phyloP scores from a whole-genome alignment of 2,888 invertebrate genomes.

The Proisotoma minuta region DNA sequence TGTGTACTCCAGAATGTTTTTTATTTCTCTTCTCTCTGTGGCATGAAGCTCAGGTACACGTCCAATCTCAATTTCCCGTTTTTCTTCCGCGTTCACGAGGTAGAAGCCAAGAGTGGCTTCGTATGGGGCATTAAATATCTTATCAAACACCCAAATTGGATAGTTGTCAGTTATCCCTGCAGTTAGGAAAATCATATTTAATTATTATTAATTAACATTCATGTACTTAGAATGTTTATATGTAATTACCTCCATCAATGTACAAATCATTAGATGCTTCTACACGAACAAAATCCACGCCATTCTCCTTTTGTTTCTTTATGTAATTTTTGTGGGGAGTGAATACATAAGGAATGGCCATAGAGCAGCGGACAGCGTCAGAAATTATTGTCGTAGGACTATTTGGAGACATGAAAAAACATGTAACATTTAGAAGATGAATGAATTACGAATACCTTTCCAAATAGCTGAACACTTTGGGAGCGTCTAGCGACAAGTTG shows the following conservation, averaged over 20 bases:
- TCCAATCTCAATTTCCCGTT: not conserved
- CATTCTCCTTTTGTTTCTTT: constrained; percentile 3
- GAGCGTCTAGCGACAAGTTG: constrained; percentile 5
- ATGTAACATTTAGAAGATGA: no score
- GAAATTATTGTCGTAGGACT: constrained; percentile 17
- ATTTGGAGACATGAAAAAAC: no score
- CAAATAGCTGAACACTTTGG: constrained; percentile 6
- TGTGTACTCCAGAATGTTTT: constrained; percentile 9
- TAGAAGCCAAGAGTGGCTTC: constrained; percentile 15
- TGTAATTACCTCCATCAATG: constrained; percentile 21
- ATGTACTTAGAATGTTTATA: no score
- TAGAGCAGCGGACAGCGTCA: constrained; percentile 10
- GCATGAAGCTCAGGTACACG: not conserved
- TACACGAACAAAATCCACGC: not conserved
- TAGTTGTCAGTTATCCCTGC: constrained; percentile 19
- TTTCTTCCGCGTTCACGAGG: constrained; percentile 12
- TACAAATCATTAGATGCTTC: constrained; percentile 9
- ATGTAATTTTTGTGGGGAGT: constrained; percentile 15
- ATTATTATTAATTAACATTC: no score
- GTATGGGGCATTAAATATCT: not conserved
- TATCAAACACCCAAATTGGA: constrained; percentile 16
- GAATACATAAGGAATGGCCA: constrained; percentile 17
- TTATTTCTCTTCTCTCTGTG: constrained; percentile 8
- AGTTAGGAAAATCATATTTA: no score
- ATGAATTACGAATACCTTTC: no score